phyloP scores from a whole-genome alignment of 2,888 invertebrate species.

The Nephrotoma guestfalica region DNA sequence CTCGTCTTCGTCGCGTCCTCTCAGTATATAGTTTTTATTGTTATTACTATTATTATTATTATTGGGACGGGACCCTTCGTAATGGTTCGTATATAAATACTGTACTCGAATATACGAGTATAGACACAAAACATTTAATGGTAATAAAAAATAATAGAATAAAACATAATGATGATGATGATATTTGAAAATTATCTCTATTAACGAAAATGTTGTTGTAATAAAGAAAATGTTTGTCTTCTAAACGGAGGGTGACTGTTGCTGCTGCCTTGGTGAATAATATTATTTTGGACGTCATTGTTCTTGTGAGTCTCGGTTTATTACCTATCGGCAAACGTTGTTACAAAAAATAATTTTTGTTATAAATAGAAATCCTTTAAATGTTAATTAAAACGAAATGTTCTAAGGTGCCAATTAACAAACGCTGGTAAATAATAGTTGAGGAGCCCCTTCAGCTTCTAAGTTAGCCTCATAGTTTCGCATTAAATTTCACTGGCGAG shows the following conservation, averaged over 20 bases:
- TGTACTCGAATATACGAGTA: background rate
- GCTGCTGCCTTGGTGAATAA: background rate
- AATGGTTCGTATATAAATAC: background rate
- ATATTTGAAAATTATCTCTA: background rate
- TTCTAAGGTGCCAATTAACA: too few relatives aligned
- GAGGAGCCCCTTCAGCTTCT: too few relatives aligned
- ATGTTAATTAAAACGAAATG: background rate
- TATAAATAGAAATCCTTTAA: background rate
- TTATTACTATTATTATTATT: background rate
- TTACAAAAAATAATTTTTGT: background rate
- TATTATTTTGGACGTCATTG: background rate
- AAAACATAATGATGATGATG: background rate
- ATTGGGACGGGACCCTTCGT: background rate
- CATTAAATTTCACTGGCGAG: too few relatives aligned
- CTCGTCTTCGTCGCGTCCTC: background rate
- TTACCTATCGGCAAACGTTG: background rate
- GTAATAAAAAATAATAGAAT: background rate
- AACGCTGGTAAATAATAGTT: too few relatives aligned
- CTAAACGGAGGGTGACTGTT: background rate
- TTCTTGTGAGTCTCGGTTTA: background rate
- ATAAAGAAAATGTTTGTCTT: background rate
- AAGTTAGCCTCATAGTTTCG: too few relatives aligned
- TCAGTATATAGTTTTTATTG: background rate
- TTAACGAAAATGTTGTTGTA: background rate
- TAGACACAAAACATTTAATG: background rate